Evolutionary conservation across 2,797 vertebrate genomes (phyloP).

Genomic region (Eulemur coronatus): DNA sequence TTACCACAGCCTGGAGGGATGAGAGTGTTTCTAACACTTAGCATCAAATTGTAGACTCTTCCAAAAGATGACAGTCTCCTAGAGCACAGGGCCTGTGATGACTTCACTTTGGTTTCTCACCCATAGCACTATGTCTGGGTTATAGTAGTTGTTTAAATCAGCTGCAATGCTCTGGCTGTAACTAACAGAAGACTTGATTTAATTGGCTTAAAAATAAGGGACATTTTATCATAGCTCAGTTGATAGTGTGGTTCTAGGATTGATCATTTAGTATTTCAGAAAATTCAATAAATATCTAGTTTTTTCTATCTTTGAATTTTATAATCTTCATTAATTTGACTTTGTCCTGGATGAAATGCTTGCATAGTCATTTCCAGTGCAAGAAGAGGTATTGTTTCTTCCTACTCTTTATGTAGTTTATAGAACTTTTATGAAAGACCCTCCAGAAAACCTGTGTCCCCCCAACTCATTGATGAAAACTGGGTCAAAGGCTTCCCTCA

Average conservation of each 20-base stretch:
- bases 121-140: background rate
- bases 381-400: background rate
- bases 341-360: background rate
- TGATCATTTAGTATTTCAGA: background rate
- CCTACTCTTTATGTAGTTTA: background rate
- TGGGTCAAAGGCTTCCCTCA: background rate
- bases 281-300: background rate
- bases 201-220: background rate
- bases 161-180: background rate
- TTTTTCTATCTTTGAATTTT: background rate
- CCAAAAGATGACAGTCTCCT: background rate
- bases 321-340: background rate
- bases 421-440: background rate
- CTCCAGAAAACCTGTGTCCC: background rate
- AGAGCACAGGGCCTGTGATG: background rate
- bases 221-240: background rate
- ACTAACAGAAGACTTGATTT: background rate
- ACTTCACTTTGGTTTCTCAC: background rate
- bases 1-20: background rate
- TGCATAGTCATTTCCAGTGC: background rate
- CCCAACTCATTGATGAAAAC: background rate
- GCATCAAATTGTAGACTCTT: background rate
- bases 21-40: background rate
- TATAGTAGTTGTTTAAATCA: background rate
- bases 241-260: background rate